These are phyloP conservation scores for Ctenopoma kingsleyae DNA, from an alignment of 2,797 vertebrate species.

Conservation along the genomic window DNA sequence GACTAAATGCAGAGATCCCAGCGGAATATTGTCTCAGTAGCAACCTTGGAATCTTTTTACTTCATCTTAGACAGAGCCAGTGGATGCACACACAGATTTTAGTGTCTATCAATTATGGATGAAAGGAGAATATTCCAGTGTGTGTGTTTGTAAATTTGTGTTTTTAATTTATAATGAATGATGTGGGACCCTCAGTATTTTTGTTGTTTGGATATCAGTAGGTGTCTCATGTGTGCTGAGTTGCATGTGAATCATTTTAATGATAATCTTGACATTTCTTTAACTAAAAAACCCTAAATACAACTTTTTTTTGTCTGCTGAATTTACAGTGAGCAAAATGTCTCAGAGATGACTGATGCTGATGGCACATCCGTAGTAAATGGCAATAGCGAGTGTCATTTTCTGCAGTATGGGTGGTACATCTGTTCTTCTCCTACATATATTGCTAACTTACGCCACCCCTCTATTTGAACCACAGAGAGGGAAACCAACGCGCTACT, in stretches of 20 bases:
- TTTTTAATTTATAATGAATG: constrained; percentile 77
- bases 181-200: constrained; percentile 45
- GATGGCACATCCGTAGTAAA: constrained; percentile 38
- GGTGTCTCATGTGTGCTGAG: constrained; percentile 42
- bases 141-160: constrained; percentile 61
- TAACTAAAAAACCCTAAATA: constrained; percentile 42
- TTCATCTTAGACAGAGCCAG: constrained; percentile 44
- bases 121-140: constrained; percentile 52
- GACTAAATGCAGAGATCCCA: constrained; percentile 46
- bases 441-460: constrained; percentile 11
- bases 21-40: constrained; percentile 29
- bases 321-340: constrained; percentile 31
- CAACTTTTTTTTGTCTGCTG: constrained; percentile 31
- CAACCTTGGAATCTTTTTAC: constrained; percentile 64
- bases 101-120: constrained; percentile 79
- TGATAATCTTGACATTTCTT: constrained; percentile 17
- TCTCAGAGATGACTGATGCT: constrained; percentile 23
- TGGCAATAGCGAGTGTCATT: constrained; percentile 3
- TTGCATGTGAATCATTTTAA: constrained; percentile 21
- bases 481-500: constrained; percentile 12
- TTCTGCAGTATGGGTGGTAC: constrained; percentile 31
- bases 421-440: constrained; percentile 29
- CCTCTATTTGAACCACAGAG: constrained; percentile 20
- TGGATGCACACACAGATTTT: constrained; percentile 56
- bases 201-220: constrained; percentile 54